Evolutionary conservation across 1,140 invertebrate species (phyloP), one percentile per base, ranked within the genome.

Genomic region (Calliopsis andreniformis): DNA sequence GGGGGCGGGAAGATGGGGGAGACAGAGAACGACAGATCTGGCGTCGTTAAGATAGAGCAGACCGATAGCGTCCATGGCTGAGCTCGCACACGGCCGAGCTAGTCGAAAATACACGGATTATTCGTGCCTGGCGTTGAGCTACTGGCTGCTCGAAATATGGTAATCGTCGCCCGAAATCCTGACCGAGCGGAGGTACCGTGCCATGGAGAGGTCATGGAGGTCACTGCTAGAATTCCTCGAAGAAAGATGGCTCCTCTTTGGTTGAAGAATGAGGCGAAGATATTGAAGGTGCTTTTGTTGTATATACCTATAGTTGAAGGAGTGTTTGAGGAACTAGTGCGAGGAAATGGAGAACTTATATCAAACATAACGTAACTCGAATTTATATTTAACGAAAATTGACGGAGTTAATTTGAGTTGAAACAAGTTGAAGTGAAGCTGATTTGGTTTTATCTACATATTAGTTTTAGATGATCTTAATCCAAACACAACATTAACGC

Each of bases 31-130:
- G 85, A 88, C 83, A 82, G 86, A 87, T 89, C 82, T 80, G 70
- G 77, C 76, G 78, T 87, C 83, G 87, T 87, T 89, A 86, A 89
- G 87, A 89, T 88, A 84, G 75, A 86, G 78, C 66, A 32, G 59
- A 2, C 66, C 73, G 88, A 89, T 89, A 88, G 64, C 80, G 76
- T 77, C 63, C 78, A 43, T 77, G 68, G 62, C 53, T 79, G 84
- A 78, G 80, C 79, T 80, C 67, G 66, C 75, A 58, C 78, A 47
- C 64, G 42, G 43, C 18, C 61, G 3, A 18, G n/a, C 49, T 81
- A 64, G 80, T 83, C 78, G 84, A 82, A 83, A 83, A 83, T 83
- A 83, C 79, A 80, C 75, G 83, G 83, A 85, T 85, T 85, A 85
- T 79, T 82, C 83, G 79, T 81, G 83, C 66, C 39, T 73, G 73